Base-by-base conservation (phyloP, 1,140 invertebrate genomes). In the Drosophila nannoptera region DNA sequence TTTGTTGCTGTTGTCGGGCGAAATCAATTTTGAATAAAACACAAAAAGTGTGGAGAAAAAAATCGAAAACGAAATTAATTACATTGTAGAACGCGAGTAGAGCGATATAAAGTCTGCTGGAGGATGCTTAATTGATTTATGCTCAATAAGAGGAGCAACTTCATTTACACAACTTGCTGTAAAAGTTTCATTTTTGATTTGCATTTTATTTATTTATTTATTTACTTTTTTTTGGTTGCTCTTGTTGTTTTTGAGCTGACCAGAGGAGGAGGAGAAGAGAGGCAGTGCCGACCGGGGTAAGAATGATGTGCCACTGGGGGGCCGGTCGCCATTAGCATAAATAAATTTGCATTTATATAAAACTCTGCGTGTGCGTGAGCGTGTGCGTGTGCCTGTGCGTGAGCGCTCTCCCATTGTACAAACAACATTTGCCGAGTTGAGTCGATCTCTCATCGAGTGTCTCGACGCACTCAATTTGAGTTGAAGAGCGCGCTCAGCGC, bases 101-200 rank as follows among this genome's bases (percentile, higher is more conserved):
- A 50, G 32, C 36, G 29, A 8, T 9, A 12, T 12, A 60, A 73
- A 82, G 64, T 83, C 77, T 78, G 50, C 71, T 45, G 58, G 61
- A 22, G 53, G 69, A 73, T 84, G 69, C 75, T 84, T 76, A 83
- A 83, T 84, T 78, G 78, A 83, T 84, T 83, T 84, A 84, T 78
- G 80, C 76, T 66, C 56, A 75, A 71, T 66, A 71, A 71, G 68
- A 56, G 65, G 70, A 74, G 50, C 11, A 75, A 67, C 53, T 67
- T 75, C 43, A 71, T 72, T 67, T 46, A 67, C 68, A 67, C 55
- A 72, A 71, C 71, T 72, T 59, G 62, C 62, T 52, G 68, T 71
- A 71, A 71, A 74, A 67, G 36, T 69, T 74, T 71, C 46, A 5
- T 43, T 42, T 42, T 12, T 12, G 4, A 22, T 40, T 22, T 22